Conservation (phyloP, 2,797 vertebrate species). For the Lycodopsis pacificus region DNA sequence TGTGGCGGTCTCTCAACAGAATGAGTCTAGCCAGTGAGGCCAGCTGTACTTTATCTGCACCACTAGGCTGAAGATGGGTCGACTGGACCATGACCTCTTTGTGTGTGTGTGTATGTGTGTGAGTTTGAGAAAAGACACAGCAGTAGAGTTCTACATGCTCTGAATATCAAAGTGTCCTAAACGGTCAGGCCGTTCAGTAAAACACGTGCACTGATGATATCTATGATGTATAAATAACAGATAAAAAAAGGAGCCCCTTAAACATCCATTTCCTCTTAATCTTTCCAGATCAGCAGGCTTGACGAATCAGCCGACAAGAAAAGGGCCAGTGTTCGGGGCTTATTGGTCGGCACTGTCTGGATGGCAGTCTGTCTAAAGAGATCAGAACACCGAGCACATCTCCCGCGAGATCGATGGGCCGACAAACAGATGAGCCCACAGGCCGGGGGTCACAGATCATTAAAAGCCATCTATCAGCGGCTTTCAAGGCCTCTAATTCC, state of each 20-base stretch:
- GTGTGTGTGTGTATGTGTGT: conserved; percentile 18
- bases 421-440: conserved; percentile 95
- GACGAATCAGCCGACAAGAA: conserved; percentile 69
- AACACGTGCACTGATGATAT: conserved; percentile 60
- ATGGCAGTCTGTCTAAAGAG: conserved; percentile 88
- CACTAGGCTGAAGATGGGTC: conserved; percentile 71
- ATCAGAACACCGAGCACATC: conserved; percentile 96
- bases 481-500: conserved; percentile 99
- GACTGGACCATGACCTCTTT: conserved; percentile 63
- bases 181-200: conserved; percentile 50
- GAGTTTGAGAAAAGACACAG: conserved; percentile 36
- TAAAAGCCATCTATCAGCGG: conserved; percentile 99
- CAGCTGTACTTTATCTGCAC: conserved; percentile 79
- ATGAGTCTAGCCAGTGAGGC: conserved; percentile 70
- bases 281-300: conserved; percentile 72
- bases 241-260: conserved; percentile 62
- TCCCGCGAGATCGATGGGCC: conserved; percentile 94
- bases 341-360: conserved; percentile 67
- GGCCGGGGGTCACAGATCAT: conserved; percentile 98
- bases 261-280: conserved; percentile 72
- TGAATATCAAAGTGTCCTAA: conserved; percentile 41
- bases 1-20: conserved; percentile 71
- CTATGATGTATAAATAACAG: conserved; percentile 66
- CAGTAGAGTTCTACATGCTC: conserved; percentile 32
- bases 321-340: conserved; percentile 64